These are phyloP conservation scores for Halcyon malimbica DNA, from an alignment of 2,113 vertebrate species.

Conservation along the genomic window DNA sequence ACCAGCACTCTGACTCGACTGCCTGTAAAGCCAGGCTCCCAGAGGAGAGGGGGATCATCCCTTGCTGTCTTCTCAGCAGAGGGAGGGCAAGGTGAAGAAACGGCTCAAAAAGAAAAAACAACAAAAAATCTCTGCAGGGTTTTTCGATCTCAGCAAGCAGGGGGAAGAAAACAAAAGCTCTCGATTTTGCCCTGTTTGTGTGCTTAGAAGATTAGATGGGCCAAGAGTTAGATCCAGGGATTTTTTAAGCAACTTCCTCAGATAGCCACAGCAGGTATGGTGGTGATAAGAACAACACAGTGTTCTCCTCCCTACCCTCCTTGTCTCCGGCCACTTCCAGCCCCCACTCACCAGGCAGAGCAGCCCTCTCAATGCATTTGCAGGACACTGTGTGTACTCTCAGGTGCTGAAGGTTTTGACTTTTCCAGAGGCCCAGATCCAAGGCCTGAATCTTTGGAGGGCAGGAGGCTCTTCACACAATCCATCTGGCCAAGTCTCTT, in stretches of 20 bases:
- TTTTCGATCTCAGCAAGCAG: background rate
- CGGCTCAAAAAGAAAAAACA: background rate
- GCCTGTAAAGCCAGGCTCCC: background rate
- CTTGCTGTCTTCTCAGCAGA: background rate
- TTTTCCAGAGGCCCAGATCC: background rate
- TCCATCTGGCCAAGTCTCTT: background rate
- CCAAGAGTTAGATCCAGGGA: background rate
- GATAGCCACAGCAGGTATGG: background rate
- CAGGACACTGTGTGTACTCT: accelerated
- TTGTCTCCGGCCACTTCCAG: background rate
- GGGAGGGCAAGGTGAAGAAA: background rate
- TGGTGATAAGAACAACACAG: background rate
- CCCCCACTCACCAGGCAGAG: background rate
- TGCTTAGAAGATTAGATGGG: background rate
- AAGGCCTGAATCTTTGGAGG: background rate
- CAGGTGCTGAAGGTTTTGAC: background rate
- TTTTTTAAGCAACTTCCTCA: background rate
- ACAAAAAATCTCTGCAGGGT: background rate
- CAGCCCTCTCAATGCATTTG: accelerated
- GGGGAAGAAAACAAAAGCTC: background rate
- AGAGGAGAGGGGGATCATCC: background rate
- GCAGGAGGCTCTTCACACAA: background rate
- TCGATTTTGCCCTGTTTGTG: background rate
- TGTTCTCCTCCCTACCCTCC: background rate
- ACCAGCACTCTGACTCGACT: accelerated